These are phyloP conservation scores for Atta cephalotes DNA, from an alignment of 1,140 invertebrate genomes.

Conservation along the genomic window DNA sequence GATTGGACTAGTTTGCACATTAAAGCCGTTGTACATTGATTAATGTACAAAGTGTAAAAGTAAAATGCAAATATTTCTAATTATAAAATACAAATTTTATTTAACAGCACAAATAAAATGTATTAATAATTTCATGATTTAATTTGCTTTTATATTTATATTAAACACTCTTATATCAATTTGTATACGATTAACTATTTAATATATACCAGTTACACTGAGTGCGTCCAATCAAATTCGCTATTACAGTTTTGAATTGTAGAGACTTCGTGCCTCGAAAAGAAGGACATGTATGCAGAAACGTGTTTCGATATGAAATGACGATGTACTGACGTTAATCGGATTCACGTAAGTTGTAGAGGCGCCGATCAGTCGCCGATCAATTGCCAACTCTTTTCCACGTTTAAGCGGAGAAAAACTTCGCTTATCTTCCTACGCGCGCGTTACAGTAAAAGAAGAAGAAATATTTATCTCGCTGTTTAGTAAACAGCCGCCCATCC, in stretches of 20 bases:
- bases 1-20: too few species aligned
- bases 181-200: too few species aligned
- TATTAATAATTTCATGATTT: too few species aligned
- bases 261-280: not conserved
- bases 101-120: too few species aligned
- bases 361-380: slow-evolving; percentile 18
- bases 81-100: too few species aligned
- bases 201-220: too few species aligned
- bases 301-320: not conserved
- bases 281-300: not conserved
- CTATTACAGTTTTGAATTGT: not conserved
- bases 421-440: slow-evolving; percentile 49
- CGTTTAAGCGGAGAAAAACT: slow-evolving; percentile 36
- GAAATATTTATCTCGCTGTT: slow-evolving; percentile 79
- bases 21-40: too few species aligned
- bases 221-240: too few species aligned
- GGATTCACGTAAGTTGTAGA: slow-evolving; percentile 7
- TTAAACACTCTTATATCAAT: too few species aligned
- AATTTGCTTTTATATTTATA: too few species aligned
- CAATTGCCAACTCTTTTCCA: slow-evolving; percentile 30
- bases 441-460: slow-evolving; percentile 47
- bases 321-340: not conserved
- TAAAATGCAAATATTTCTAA: too few species aligned
- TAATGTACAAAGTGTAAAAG: too few species aligned
- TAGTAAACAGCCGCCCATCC: slow-evolving; percentile 77